These are phyloP conservation scores for Drosophila leonis DNA, from an alignment of 2,888 invertebrate genomes.

Conservation along the genomic window DNA sequence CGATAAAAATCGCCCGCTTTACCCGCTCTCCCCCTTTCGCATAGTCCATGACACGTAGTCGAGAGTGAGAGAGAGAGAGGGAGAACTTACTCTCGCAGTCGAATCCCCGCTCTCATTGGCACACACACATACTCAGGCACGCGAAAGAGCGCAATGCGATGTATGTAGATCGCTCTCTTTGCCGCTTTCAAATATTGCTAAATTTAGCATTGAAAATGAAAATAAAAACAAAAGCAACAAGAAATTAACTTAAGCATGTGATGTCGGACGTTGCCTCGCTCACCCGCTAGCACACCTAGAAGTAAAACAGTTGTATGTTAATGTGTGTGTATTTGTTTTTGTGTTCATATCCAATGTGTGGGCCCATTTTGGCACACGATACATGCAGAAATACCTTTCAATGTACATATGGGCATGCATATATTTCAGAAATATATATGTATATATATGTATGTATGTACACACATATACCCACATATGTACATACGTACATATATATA, in stretches of 20 bases:
- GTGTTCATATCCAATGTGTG: slow-evolving; percentile 41
- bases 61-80: background rate
- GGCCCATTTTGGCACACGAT: slow-evolving; percentile 51
- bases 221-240: slow-evolving; percentile 48
- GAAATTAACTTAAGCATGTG: slow-evolving; percentile 72
- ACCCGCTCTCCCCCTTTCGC: background rate
- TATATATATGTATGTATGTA: background rate
- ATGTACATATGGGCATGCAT: background rate
- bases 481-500: background rate
- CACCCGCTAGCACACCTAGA: slow-evolving; percentile 19
- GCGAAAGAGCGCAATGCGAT: slow-evolving; percentile 20
- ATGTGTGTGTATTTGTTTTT: slow-evolving; percentile 30
- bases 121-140: background rate
- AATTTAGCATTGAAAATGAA: slow-evolving; percentile 53
- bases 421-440: background rate
- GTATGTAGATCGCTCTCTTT: slow-evolving; percentile 32
- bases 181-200: slow-evolving; percentile 56
- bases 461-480: background rate
- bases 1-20: slow-evolving; percentile 23
- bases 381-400: slow-evolving; percentile 19
- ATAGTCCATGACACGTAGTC: slow-evolving; percentile 29
- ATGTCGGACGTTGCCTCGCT: slow-evolving; percentile 45
- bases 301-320: slow-evolving; percentile 3
- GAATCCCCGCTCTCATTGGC: background rate
- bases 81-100: background rate